Evolutionary conservation across 2,888 invertebrate species (phyloP).

Genomic region (Lochmaea capreae): DNA sequence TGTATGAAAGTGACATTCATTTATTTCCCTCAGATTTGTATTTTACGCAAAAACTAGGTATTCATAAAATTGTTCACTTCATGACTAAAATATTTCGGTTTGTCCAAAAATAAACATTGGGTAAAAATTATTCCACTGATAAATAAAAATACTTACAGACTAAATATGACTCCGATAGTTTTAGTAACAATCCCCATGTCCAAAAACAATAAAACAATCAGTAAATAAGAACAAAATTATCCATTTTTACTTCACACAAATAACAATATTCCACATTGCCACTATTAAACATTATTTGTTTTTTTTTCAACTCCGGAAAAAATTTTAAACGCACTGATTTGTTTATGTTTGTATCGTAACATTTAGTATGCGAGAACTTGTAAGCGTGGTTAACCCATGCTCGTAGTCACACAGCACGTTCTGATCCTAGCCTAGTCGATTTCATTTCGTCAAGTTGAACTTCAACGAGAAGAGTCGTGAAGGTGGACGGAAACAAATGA

Average conservation of each 20-base stretch:
- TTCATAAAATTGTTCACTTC: too few species aligned
- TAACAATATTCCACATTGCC: neutral
- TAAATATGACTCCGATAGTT: conserved; percentile 82
- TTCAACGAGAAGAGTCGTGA: conserved; percentile 35
- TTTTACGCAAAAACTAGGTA: too few species aligned
- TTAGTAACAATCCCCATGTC: conserved; percentile 82
- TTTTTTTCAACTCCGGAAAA: conserved; percentile 2
- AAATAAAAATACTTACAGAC: conserved; percentile 74
- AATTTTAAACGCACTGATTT: neutral
- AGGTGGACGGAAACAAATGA: conserved; percentile 50
- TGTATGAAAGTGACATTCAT: too few species aligned
- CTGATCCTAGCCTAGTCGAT: conserved; percentile 25
- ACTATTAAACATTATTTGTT: neutral
- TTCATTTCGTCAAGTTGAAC: conserved; percentile 28
- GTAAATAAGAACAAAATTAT: conserved; percentile 8
- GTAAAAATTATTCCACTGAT: neutral
- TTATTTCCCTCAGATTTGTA: too few species aligned
- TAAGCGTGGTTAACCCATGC: conserved; percentile 29
- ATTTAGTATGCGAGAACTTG: neutral
- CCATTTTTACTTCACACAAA: neutral
- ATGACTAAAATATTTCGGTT: too few species aligned
- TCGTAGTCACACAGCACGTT: conserved; percentile 23
- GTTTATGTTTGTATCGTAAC: conserved; percentile 31
- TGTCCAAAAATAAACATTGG: too few species aligned
- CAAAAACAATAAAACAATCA: conserved; percentile 12